Evolutionary conservation across 2,888 invertebrate species (phyloP).

Genomic region (Gastrophysa polygoni): DNA sequence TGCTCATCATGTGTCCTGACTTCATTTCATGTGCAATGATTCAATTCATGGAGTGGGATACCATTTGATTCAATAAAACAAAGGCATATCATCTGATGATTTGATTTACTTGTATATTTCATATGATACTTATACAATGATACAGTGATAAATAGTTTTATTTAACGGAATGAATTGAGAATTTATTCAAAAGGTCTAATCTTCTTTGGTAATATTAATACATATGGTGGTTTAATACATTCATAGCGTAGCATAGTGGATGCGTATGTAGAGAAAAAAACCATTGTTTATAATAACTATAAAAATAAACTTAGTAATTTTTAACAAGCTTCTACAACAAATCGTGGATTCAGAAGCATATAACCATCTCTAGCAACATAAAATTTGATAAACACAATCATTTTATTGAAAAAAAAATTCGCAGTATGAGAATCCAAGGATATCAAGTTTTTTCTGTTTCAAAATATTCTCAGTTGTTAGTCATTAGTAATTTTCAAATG

Average conservation of each 20-base stretch:
- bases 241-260: constrained; percentile 54
- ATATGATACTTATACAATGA: constrained; percentile 55
- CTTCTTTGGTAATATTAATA: constrained; percentile 43
- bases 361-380: not conserved
- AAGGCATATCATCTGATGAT: constrained; percentile 17
- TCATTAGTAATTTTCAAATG: no score
- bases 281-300: constrained; percentile 45
- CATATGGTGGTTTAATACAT: constrained; percentile 51
- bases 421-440: not conserved
- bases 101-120: constrained; percentile 42
- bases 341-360: constrained; percentile 19
- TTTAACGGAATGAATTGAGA: constrained; percentile 41
- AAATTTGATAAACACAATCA: not conserved
- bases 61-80: constrained; percentile 1
- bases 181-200: constrained; percentile 47
- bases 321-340: constrained; percentile 49
- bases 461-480: no score
- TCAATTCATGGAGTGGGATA: no score
- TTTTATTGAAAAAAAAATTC: not conserved
- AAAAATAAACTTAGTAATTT: constrained; percentile 50
- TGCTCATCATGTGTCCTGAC: no score
- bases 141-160: constrained; percentile 45
- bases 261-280: constrained; percentile 44
- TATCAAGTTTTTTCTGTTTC: no score
- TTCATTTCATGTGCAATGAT: no score